A percentile compares a stretch with the other conserved stretches of the same genome.
Conservation (phyloP, 2,888 invertebrate genomes). For the Callosobruchus maculatus region DNA sequence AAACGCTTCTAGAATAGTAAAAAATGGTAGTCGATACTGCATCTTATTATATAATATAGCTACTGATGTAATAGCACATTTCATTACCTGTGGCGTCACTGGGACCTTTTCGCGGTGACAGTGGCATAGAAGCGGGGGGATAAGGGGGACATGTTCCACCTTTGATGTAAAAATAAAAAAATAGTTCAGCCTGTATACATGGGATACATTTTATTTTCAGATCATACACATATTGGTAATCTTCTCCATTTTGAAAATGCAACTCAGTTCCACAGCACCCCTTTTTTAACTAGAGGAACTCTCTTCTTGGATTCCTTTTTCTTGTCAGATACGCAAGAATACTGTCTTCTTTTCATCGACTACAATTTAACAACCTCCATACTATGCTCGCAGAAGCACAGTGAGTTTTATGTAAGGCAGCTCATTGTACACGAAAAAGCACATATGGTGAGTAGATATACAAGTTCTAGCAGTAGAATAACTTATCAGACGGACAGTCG, state of each 20-base stretch:
- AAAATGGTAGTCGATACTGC: too few species aligned
- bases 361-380: constrained; percentile 15
- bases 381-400: constrained; percentile 12
- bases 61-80: too few species aligned
- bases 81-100: too few species aligned
- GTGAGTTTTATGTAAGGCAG: constrained; percentile 14
- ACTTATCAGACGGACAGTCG: too few species aligned
- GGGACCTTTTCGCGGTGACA: too few species aligned
- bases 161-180: too few species aligned
- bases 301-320: constrained; percentile 27
- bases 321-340: constrained; percentile 22
- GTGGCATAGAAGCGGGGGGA: too few species aligned
- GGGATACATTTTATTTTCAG: constrained; percentile 12
- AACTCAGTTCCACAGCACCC: constrained; percentile 7
- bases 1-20: too few species aligned
- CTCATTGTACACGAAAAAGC: constrained; percentile 14
- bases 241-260: constrained; percentile 12
- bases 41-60: too few species aligned
- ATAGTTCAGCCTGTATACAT: too few species aligned
- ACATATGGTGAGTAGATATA: constrained; percentile 16
- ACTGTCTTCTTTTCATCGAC: constrained; percentile 30
- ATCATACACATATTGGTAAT: constrained; percentile 14
- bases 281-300: constrained; percentile 30
- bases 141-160: too few species aligned
- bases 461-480: too few species aligned